phyloP scores from a whole-genome alignment of 2,113 vertebrate genomes.

The Porphyrio hochstetteri region DNA sequence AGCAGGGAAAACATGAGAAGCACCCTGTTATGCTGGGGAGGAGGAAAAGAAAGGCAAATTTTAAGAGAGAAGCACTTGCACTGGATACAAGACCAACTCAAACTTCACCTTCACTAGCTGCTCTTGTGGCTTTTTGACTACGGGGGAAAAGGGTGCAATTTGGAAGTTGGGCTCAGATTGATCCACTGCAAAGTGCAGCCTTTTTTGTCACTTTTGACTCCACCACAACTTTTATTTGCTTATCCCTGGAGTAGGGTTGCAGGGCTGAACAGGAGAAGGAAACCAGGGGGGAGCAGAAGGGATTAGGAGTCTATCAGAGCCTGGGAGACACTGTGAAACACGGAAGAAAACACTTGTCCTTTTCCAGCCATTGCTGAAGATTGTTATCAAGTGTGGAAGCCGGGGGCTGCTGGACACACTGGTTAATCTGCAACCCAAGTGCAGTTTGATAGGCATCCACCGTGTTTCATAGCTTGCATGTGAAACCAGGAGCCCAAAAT shows the following conservation, averaged over 20 bases:
- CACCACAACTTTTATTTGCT: not conserved
- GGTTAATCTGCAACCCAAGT: not conserved
- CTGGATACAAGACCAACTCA: not conserved
- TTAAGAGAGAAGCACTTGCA: not conserved
- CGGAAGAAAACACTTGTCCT: not conserved
- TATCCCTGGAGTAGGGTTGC: not conserved
- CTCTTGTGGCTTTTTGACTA: not conserved
- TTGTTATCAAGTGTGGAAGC: not conserved
- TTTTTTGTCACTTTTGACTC: not conserved
- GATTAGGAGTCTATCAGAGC: not conserved
- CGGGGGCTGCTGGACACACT: not conserved
- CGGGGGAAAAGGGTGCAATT: not conserved
- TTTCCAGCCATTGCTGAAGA: not conserved
- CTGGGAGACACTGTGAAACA: not conserved
- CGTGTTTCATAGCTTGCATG: fast-evolving
- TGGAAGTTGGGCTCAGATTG: not conserved
- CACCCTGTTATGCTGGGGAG: not conserved
- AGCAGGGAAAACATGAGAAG: not conserved
- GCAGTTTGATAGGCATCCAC: not conserved
- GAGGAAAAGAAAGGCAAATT: not conserved
- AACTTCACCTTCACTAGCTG: not conserved
- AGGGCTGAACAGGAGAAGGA: not conserved
- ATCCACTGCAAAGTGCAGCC: not conserved
- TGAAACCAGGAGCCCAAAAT: not conserved
- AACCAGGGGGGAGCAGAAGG: not conserved